phyloP scores from a whole-genome alignment of 2,888 invertebrate genomes.

The Lamproptera curius region DNA sequence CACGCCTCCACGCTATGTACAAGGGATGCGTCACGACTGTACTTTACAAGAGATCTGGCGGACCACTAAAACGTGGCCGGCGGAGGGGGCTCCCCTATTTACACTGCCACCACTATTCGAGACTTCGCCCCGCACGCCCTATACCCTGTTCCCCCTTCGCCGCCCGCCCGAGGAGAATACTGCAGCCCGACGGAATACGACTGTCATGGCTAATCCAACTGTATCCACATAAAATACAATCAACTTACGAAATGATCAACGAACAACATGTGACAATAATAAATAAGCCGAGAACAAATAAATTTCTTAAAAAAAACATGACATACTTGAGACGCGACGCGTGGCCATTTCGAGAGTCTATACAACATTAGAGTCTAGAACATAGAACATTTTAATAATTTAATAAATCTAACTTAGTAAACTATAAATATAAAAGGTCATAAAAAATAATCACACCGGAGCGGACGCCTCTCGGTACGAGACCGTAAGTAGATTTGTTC shows the following conservation, averaged over 20 bases:
- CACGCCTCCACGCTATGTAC: constrained; percentile 10
- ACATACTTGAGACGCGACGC: too few species aligned
- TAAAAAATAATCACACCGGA: too few species aligned
- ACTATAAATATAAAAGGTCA: too few species aligned
- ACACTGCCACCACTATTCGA: constrained; percentile 6
- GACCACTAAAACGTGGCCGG: constrained; percentile 26
- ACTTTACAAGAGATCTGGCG: constrained; percentile 30
- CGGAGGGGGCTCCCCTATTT: background rate
- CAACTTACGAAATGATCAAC: background rate
- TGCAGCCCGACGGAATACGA: background rate
- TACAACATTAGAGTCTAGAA: too few species aligned
- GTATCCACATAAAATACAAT: background rate
- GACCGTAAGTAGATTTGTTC: too few species aligned
- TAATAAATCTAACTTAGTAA: too few species aligned
- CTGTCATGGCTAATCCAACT: background rate
- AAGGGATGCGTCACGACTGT: constrained; percentile 27
- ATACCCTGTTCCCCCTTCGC: constrained; percentile 3
- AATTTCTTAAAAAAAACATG: too few species aligned
- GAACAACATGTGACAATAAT: background rate
- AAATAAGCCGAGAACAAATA: background rate
- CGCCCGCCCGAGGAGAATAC: background rate
- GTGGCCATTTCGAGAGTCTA: too few species aligned
- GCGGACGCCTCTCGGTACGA: too few species aligned
- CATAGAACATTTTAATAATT: too few species aligned
- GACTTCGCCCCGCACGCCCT: constrained; percentile 1